phyloP scores from a whole-genome alignment of 2,888 invertebrate genomes.

The Oeneis ivallda region DNA sequence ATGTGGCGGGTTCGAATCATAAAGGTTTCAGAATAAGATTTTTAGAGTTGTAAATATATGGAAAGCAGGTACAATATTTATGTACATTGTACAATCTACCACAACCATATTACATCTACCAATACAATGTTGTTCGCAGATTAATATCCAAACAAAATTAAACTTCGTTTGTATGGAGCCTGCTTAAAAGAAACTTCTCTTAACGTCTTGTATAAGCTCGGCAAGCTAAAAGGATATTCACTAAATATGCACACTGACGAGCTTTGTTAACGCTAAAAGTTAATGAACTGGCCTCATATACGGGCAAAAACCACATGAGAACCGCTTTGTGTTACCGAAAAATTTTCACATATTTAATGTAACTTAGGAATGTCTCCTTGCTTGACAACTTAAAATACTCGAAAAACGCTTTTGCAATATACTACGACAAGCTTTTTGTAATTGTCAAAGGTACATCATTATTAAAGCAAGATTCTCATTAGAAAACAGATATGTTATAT shows the following conservation, averaged over 20 bases:
- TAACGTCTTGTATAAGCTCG: not conserved
- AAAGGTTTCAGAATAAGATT: too few species aligned
- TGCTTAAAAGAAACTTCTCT: not conserved
- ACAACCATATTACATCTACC: too few species aligned
- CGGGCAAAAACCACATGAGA: slow-evolving; percentile 13
- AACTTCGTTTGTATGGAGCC: not conserved
- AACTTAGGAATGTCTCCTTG: not conserved
- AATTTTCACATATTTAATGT: not conserved
- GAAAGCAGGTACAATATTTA: too few species aligned
- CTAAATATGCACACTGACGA: slow-evolving; percentile 5
- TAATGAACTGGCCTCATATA: slow-evolving; percentile 2
- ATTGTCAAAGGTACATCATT: too few species aligned
- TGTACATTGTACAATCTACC: too few species aligned
- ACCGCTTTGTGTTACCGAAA: slow-evolving; percentile 1
- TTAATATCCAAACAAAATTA: too few species aligned
- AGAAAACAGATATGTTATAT: too few species aligned
- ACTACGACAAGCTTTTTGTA: too few species aligned
- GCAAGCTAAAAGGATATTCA: not conserved
- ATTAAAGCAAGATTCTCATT: too few species aligned
- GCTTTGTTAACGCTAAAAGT: slow-evolving; percentile 6
- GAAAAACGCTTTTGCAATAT: too few species aligned
- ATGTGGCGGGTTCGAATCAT: not conserved
- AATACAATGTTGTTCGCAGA: too few species aligned
- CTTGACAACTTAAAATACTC: not conserved
- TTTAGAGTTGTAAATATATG: not conserved